Evolutionary conservation across 2,888 invertebrate species (phyloP), one percentile per base, ranked within the genome.

Genomic region (Lydus trimaculatus): DNA sequence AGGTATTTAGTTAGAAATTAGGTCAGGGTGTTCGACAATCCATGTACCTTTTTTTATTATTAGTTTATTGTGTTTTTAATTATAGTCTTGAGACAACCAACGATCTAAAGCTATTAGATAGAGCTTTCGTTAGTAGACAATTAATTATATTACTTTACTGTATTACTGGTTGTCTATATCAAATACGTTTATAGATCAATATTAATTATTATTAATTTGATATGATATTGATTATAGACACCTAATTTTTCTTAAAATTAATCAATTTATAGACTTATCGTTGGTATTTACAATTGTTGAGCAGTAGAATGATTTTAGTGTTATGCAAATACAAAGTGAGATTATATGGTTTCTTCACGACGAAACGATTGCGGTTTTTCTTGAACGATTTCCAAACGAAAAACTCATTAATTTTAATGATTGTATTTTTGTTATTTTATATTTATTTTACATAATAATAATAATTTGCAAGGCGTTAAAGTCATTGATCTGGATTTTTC

Each of bases 21-120:
- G 48, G 48, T 52, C 48, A 52, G 48, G 48, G 48, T 52, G 48
- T 52, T 52, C 48, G 48, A 52, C 48, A 52, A 52, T 52, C 48
- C n/a, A n/a, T n/a, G n/a, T 52, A 23, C 9, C n/a, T 52, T 20
- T 20, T 2, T 43, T 52, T 52, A 52, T 52, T 52, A 20, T 52
- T 23, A 11, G 43, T 43, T 43, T 17, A 13, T 36, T 17, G 7
- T 15, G 1, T 36, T 36, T n/a, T 6, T 7, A 52, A 52, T 52
- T 9, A 23, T 20, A 52, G 43, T n/a, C 6, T 33, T 28, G 28
- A 28, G 28, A 15, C 8, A 23, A 52, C 48, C 8, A 23, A 52
- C 48, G 2, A 52, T 20, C n/a, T 8, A 52, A 52, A 52, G 23
- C 48, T 52, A 23, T 23, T 4, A 17, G 48, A 52, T 4, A 17